Evolutionary conservation across 1,140 invertebrate species (phyloP).

Genomic region (Anastrepha obliqua): DNA sequence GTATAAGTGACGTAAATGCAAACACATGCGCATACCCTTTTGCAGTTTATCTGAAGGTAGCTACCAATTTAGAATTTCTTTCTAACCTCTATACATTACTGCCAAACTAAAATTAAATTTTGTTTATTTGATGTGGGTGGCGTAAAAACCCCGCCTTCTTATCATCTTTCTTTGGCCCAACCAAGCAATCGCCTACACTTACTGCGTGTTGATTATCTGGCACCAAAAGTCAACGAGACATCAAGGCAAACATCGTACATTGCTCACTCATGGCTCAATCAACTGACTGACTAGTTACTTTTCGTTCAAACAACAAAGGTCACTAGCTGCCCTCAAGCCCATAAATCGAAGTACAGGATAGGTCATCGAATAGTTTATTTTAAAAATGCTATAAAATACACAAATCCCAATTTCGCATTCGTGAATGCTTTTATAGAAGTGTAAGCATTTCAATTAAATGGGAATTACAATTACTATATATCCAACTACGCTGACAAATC

Average conservation of each 20-base stretch:
- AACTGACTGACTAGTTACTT: not conserved
- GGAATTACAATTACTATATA: too few relatives aligned
- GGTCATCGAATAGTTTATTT: too few relatives aligned
- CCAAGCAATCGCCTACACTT: not conserved
- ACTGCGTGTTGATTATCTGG: constrained; percentile 64
- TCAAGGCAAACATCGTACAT: constrained; percentile 69
- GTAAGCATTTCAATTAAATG: too few relatives aligned
- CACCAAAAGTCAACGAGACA: constrained; percentile 68
- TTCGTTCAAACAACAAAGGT: not conserved
- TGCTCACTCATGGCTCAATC: constrained; percentile 40
- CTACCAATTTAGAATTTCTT: too few relatives aligned
- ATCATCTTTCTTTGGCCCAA: not conserved
- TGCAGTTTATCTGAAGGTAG: too few relatives aligned
- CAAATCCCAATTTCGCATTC: not conserved
- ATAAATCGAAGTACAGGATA: too few relatives aligned
- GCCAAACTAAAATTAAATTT: not conserved
- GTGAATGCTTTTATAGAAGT: too few relatives aligned
- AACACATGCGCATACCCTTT: not conserved
- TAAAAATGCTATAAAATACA: not conserved
- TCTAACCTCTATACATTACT: not conserved
- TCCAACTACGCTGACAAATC: too few relatives aligned
- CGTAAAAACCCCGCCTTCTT: not conserved
- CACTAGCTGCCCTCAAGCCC: not conserved
- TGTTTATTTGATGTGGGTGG: constrained; percentile 16
- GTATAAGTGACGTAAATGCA: not conserved